Evolutionary conservation across 2,797 vertebrate species (phyloP), one percentile per base, ranked within the genome.

Genomic region (Clarias platycephalus): DNA sequence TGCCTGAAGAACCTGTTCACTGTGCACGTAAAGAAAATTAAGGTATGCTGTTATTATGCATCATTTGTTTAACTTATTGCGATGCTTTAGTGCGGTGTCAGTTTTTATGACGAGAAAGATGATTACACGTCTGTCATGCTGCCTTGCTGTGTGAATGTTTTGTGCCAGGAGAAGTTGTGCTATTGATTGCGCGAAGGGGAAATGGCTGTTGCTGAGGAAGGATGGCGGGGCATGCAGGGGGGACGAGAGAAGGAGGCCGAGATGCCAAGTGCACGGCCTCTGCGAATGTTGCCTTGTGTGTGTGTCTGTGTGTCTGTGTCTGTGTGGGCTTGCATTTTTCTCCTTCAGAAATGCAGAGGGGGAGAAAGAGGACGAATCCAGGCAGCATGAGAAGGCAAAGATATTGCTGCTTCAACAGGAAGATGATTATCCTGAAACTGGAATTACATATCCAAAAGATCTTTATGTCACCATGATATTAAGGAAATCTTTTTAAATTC

Each of bases 21-120:
- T 92, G 92, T 95, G 92, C 94, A 92, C 90, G 93, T 95, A 90
- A 92, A 93, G 91, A 93, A 93, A 93, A 89, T 91, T 92, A 94
- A 97, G 96, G 96, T 97, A 95, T 93, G 93, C 88, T 93, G 92
- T 92, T 94, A 89, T 92, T 96, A 90, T 88, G 89, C 90, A 88
- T 92, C 90, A 64, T 82, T 87, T 91, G 58, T 94, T 95, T 92
- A 28, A 75, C 37, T 90, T 94, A 89, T 91, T 93, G 93, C 89
- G 90, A 90, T 88, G 57, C 88, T 87, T 53, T 93, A 88, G 57
- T 91, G 88, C 92, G 90, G 84, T 87, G 88, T 92, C 90, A 93
- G 57, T 75, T 90, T 89, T 92, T 89, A 86, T 88, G 85, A 76
- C 87, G 86, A 87, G 84, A 87, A 91, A 86, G 88, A 81, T 90